Evolutionary conservation across 2,113 vertebrate species (phyloP).

Genomic region (Hepsetus odoe): DNA sequence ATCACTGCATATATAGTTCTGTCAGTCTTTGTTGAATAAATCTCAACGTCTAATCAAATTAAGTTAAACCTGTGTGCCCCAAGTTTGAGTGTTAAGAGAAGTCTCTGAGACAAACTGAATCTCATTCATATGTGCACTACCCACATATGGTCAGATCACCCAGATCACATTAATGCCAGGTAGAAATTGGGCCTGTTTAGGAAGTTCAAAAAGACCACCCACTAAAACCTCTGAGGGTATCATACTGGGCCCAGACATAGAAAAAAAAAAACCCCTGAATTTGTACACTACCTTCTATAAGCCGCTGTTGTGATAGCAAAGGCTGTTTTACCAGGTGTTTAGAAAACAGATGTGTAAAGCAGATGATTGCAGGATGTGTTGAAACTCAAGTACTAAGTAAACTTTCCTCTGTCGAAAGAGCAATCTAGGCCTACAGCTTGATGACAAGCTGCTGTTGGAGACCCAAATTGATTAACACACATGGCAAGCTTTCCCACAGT

Average conservation of each 20-base stretch:
- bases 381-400: conserved; percentile 2
- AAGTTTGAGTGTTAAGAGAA: too few species aligned
- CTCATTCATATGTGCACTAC: too few species aligned
- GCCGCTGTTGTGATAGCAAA: too few species aligned
- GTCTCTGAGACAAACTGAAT: too few species aligned
- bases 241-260: conserved; percentile 1
- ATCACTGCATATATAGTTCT: too few species aligned
- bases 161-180: too few species aligned
- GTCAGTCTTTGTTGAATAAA: too few species aligned
- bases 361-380: neutral
- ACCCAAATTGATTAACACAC: conserved; percentile 30
- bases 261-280: neutral
- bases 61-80: too few species aligned
- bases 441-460: conserved; percentile 25
- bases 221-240: neutral
- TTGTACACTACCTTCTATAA: neutral
- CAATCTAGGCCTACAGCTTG: conserved; percentile 9
- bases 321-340: neutral
- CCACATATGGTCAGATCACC: too few species aligned
- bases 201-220: too few species aligned
- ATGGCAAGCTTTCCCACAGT: conserved; percentile 12
- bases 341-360: neutral
- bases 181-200: too few species aligned
- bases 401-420: neutral
- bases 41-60: too few species aligned